These are phyloP conservation scores for Bolinopsis microptera DNA, from an alignment of 37 sponge, comb jelly and placozoan genomes.

Conservation along the genomic window DNA sequence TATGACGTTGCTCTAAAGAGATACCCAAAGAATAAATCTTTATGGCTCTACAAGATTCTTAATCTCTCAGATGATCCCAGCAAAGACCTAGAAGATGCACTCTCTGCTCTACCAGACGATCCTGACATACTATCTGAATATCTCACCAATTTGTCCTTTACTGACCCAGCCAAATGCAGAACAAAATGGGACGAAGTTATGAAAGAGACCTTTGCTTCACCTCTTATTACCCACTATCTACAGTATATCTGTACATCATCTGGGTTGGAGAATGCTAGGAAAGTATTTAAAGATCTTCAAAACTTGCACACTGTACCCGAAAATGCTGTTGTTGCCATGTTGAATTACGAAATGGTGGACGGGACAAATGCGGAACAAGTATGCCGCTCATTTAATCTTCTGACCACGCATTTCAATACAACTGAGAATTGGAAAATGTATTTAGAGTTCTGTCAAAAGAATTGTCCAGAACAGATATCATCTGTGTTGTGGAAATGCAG, in stretches of 20 bases:
- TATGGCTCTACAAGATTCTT: not conserved
- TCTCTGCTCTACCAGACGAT: not conserved
- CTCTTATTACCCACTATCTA: not conserved
- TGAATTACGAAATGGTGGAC: not conserved
- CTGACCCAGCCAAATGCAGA: constrained; percentile 3
- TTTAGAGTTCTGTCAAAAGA: not conserved
- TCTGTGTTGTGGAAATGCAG: constrained; percentile 4
- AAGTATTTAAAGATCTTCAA: not conserved
- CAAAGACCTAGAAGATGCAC: constrained; percentile 19
- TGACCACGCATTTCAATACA: not conserved
- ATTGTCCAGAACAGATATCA: constrained; percentile 7
- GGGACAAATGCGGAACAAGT: not conserved
- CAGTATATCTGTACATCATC: not conserved
- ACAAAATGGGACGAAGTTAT: not conserved
- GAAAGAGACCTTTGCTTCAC: not conserved
- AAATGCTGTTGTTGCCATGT: not conserved
- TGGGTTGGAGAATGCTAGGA: not conserved
- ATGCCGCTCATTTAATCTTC: not conserved
- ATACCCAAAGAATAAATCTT: not conserved
- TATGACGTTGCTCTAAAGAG: not conserved
- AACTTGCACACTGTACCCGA: not conserved
- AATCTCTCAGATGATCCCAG: not conserved
- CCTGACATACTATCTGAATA: not conserved
- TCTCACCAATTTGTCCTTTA: not conserved
- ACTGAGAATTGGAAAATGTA: not conserved